Percentiles rank a stretch among this genome's conserved stretches.
These are phyloP conservation scores for Trichechus manatus DNA, from an alignment of 2,113 vertebrate species.

Conservation along the genomic window DNA sequence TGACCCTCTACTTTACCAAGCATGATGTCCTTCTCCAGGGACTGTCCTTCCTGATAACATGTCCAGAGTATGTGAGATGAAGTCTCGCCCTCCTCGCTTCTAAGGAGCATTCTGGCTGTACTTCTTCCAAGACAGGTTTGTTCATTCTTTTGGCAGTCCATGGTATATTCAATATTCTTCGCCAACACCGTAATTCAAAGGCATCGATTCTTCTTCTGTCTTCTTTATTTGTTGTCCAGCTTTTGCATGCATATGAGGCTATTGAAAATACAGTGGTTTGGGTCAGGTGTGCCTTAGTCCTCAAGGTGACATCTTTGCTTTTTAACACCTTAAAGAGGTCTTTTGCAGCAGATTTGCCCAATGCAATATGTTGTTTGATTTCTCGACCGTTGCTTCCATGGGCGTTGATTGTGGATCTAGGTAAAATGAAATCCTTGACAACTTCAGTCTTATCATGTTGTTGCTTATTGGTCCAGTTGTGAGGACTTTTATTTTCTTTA, in stretches of 20 bases:
- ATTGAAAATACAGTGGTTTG: too few species aligned
- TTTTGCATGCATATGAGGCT: neutral
- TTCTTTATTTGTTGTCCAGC: too few species aligned
- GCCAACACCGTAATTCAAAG: too few species aligned
- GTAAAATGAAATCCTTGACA: neutral
- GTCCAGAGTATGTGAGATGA: neutral
- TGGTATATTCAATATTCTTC: too few species aligned
- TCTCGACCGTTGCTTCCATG: neutral
- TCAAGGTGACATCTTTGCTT: too few species aligned
- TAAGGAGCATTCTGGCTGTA: neutral
- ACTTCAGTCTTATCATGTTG: neutral
- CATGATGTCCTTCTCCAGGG: neutral
- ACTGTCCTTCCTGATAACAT: neutral
- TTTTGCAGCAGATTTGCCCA: neutral
- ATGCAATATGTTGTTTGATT: neutral
- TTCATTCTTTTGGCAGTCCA: neutral
- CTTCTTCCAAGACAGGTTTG: neutral
- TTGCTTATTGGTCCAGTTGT: neutral
- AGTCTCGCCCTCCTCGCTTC: neutral
- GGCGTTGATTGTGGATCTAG: neutral
- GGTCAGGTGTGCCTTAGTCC: too few species aligned
- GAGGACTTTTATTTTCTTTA: neutral
- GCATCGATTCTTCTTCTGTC: too few species aligned
- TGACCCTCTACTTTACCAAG: neutral
- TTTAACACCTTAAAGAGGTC: neutral